These are phyloP conservation scores for Eupithecia insigniata DNA, from an alignment of 2,888 invertebrate species.

Conservation along the genomic window DNA sequence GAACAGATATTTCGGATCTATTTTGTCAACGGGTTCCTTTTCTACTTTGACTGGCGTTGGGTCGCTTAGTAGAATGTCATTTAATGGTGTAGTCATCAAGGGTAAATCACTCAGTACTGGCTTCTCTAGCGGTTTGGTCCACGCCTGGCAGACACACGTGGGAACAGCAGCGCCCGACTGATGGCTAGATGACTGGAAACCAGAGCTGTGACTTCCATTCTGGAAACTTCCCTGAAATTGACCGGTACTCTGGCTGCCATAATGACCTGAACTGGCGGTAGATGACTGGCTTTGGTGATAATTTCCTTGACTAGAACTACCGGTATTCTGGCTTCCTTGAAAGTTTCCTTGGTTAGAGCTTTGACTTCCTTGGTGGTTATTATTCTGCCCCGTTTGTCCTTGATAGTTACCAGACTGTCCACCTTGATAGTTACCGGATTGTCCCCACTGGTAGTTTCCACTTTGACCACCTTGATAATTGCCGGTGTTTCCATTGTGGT, in stretches of 20 bases:
- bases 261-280: conserved; percentile 16
- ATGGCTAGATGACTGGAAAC: conserved; percentile 57
- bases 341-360: conserved; percentile 12
- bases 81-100: conserved; percentile 37
- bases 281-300: conserved; percentile 34
- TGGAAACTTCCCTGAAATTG: conserved; percentile 21
- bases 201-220: conserved; percentile 3
- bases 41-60: conserved; percentile 31
- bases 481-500: conserved; percentile 11
- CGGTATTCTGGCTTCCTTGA: conserved; percentile 9
- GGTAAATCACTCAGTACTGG: conserved; percentile 39
- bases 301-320: conserved; percentile 20
- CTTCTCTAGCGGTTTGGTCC: conserved; percentile 66
- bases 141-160: conserved; percentile 75
- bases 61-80: conserved; percentile 27
- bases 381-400: conserved; percentile 18
- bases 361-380: conserved; percentile 8
- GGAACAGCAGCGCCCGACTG: conserved; percentile 61
- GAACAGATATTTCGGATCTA: conserved; percentile 22
- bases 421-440: neutral
- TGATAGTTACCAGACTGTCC: conserved; percentile 21
- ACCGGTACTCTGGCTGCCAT: conserved; percentile 17
- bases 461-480: conserved; percentile 8
- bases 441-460: conserved; percentile 16
- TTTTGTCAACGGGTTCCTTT: conserved; percentile 31